phyloP scores from a whole-genome alignment of 2,797 vertebrate species.

The Megalops cyprinoides region DNA sequence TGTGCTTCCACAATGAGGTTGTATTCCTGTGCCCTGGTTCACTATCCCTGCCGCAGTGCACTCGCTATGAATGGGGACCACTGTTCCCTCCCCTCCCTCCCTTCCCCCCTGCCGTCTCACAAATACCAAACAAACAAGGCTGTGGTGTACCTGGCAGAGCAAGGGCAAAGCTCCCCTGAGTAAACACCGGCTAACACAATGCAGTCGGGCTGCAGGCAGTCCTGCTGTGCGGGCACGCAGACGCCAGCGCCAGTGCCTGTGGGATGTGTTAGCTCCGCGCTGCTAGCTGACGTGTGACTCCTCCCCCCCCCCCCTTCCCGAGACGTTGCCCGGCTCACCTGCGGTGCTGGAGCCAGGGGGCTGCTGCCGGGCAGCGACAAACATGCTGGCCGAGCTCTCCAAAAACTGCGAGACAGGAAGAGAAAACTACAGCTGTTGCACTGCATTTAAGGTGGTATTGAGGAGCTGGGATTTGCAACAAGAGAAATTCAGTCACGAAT shows the following conservation, averaged over 20 bases:
- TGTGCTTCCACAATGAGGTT: slow-evolving; percentile 6
- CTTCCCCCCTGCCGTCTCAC: slow-evolving; percentile 1
- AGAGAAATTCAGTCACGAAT: neutral
- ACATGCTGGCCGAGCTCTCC: slow-evolving; percentile 88
- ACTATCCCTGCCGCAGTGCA: slow-evolving; percentile 8
- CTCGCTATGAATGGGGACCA: slow-evolving; percentile 8
- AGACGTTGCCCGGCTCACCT: slow-evolving; percentile 69
- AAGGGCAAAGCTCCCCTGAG: slow-evolving; percentile 8
- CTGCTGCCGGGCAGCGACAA: slow-evolving; percentile 82
- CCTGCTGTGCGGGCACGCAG: neutral
- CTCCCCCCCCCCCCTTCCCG: neutral
- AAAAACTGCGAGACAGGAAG: slow-evolving; percentile 80
- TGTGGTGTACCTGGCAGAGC: slow-evolving; percentile 36
- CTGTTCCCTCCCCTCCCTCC: slow-evolving; percentile 25
- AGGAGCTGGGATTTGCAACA: neutral
- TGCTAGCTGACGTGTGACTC: neutral
- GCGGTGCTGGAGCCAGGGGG: slow-evolving; percentile 72
- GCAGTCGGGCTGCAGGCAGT: neutral
- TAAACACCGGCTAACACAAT: neutral
- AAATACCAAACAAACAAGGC: slow-evolving; percentile 31
- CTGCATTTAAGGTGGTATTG: neutral
- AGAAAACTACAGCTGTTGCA: neutral
- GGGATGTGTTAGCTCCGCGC: neutral
- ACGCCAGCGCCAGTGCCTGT: neutral
- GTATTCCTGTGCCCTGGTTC: slow-evolving; percentile 14